A percentile compares a stretch with the other conserved stretches of the same genome.
Evolutionary conservation across 2,888 invertebrate species (phyloP).

Genomic region (Zygogramma bicolorata): DNA sequence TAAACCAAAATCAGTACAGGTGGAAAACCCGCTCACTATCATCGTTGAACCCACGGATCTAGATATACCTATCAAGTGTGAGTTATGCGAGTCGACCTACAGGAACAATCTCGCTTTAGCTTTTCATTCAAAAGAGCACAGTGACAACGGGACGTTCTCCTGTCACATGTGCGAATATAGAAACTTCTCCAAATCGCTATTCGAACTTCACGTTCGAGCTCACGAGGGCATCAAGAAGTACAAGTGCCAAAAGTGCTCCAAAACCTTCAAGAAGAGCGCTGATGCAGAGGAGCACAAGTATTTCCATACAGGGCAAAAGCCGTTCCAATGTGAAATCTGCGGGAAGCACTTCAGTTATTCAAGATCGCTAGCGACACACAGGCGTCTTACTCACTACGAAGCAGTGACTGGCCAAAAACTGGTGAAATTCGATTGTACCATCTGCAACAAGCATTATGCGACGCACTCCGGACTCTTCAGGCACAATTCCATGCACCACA

Average conservation of each 20-base stretch:
- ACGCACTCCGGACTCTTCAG: constrained; percentile 57
- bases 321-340: constrained; percentile 49
- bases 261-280: constrained; percentile 61
- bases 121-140: constrained; percentile 59
- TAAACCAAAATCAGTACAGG: neutral
- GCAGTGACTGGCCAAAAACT: constrained; percentile 57
- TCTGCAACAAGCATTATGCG: constrained; percentile 63
- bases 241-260: constrained; percentile 53
- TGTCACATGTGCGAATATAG: constrained; percentile 60
- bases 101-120: constrained; percentile 62
- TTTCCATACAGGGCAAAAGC: constrained; percentile 68
- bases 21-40: neutral
- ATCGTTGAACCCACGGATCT: constrained; percentile 43
- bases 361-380: constrained; percentile 69
- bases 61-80: constrained; percentile 67
- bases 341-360: constrained; percentile 69
- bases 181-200: constrained; percentile 48
- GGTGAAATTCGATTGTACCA: constrained; percentile 61
- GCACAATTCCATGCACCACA: constrained; percentile 56
- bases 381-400: constrained; percentile 68
- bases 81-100: constrained; percentile 69
- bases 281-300: constrained; percentile 67
- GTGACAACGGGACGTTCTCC: constrained; percentile 52
- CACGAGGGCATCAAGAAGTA: constrained; percentile 52
- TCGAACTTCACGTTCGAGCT: constrained; percentile 58